phyloP scores from a whole-genome alignment of 2,888 invertebrate species.

The Dorcus hopei region DNA sequence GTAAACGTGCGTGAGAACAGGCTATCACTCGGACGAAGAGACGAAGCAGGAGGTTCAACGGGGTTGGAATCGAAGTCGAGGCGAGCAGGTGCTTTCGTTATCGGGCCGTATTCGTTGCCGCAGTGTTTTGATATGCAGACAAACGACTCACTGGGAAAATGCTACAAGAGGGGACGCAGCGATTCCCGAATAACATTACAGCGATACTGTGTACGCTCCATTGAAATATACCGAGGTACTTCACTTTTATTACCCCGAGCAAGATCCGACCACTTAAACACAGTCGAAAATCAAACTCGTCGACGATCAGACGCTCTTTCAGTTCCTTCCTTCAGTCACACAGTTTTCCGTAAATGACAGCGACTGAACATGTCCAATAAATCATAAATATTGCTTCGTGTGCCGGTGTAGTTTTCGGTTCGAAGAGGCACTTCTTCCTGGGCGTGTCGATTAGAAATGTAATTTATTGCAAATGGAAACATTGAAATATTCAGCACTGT shows the following conservation, averaged over 20 bases:
- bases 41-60: not conserved
- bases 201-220: constrained; percentile 25
- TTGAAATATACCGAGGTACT: constrained; percentile 28
- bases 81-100: constrained; percentile 22
- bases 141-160: constrained; percentile 24
- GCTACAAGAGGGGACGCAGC: constrained; percentile 15
- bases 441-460: constrained; percentile 25
- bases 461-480: constrained; percentile 37
- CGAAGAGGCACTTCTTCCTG: constrained; percentile 8
- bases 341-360: constrained; percentile 1
- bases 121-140: constrained; percentile 29
- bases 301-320: constrained; percentile 2
- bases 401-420: constrained; percentile 6
- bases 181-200: constrained; percentile 22
- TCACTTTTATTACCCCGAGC: constrained; percentile 24
- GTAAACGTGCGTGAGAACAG: not conserved
- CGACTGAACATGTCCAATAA: constrained; percentile 14
- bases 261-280: constrained; percentile 18
- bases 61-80: not conserved
- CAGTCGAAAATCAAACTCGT: constrained; percentile 20
- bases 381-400: constrained; percentile 6
- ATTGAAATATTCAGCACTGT: constrained; percentile 34
- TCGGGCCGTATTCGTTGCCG: constrained; percentile 21
- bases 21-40: constrained; percentile 3
- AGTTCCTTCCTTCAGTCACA: not conserved